A percentile compares a stretch with the other conserved stretches of the same genome.
Conservation (phyloP, 2,888 invertebrate species). For the Drosophila prostipennis region DNA sequence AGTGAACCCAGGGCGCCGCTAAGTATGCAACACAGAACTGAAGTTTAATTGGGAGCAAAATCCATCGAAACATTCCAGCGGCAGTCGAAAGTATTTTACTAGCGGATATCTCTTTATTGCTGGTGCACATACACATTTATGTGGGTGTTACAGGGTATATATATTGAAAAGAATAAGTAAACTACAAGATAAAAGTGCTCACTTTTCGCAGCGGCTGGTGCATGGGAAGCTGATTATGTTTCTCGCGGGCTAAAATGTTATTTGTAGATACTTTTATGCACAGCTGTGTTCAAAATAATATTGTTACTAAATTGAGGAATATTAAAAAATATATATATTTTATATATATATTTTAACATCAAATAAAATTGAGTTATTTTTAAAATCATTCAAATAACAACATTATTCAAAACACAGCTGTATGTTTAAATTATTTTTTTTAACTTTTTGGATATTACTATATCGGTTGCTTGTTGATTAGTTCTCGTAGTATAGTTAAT, state of each 20-base stretch:
- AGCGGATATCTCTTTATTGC: constrained; percentile 42
- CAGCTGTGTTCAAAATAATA: not conserved
- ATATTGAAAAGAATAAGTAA: not conserved
- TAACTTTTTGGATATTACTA: not conserved
- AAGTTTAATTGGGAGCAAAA: constrained; percentile 60
- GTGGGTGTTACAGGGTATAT: not conserved
- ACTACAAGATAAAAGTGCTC: not conserved
- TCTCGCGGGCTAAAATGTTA: not conserved
- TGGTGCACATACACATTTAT: constrained; percentile 9
- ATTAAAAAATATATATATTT: not conserved
- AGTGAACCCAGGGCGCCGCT: constrained; percentile 58
- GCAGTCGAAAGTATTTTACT: constrained; percentile 21
- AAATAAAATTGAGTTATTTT: not conserved
- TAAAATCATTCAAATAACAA: not conserved
- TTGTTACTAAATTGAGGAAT: not conserved
- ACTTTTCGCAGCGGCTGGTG: constrained; percentile 14
- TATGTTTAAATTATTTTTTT: not conserved
- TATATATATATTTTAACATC: not conserved
- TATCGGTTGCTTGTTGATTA: not conserved
- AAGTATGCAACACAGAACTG: constrained; percentile 61
- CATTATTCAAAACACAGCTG: not conserved
- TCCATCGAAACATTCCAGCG: constrained; percentile 23
- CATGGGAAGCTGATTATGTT: not conserved
- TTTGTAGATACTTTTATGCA: not conserved
- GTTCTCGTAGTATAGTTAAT: not conserved